A percentile compares a stretch with the other conserved stretches of the same genome.
These are phyloP conservation scores for Ophthalmolycus amberensis DNA, from an alignment of 2,113 vertebrate species.

Conservation along the genomic window DNA sequence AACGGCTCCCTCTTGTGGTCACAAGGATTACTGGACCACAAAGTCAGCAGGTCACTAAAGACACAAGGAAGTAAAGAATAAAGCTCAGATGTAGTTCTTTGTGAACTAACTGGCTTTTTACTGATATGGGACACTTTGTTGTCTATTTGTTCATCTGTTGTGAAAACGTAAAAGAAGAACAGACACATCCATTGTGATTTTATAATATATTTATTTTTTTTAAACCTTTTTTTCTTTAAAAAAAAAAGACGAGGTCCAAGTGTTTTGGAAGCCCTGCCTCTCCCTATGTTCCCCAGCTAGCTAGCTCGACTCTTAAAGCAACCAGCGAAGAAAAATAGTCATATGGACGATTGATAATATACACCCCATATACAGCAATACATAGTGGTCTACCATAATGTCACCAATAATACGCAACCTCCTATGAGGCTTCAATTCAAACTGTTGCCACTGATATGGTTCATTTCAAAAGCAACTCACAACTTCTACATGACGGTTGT, in stretches of 20 bases:
- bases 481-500: conserved; percentile 58
- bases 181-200: conserved; percentile 49
- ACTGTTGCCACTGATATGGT: conserved; percentile 74
- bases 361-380: conserved; percentile 86
- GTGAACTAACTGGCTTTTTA: background rate
- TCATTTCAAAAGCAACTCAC: conserved; percentile 66
- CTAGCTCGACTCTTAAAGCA: conserved; percentile 73
- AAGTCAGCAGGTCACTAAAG: background rate
- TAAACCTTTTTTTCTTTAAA: conserved; percentile 63
- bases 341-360: conserved; percentile 82
- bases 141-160: background rate
- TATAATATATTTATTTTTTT: conserved; percentile 73
- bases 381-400: conserved; percentile 84
- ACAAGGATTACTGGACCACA: background rate
- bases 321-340: conserved; percentile 81
- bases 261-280: conserved; percentile 73
- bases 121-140: background rate
- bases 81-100: background rate
- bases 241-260: conserved; percentile 81
- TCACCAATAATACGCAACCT: conserved; percentile 77
- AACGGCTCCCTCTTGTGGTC: conserved; percentile 64
- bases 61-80: background rate
- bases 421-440: conserved; percentile 75
- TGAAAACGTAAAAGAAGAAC: conserved; percentile 25
- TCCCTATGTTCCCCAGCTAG: conserved; percentile 68